Percentiles rank a stretch among this genome's conserved stretches.
Conservation (phyloP, 1,140 invertebrate species). For the Drosophila truncata region DNA sequence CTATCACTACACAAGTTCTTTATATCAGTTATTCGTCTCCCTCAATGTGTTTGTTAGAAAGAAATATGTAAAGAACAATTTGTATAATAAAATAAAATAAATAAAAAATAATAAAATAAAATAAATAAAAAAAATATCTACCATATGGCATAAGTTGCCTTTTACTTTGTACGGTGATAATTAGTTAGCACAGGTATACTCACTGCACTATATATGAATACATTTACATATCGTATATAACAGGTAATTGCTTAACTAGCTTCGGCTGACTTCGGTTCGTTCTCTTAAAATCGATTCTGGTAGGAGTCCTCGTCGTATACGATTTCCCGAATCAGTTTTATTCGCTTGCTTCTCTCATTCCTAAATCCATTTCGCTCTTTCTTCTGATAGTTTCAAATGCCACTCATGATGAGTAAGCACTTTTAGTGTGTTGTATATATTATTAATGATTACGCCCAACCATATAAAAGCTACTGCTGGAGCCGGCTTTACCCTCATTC, state of each 20-base stretch:
- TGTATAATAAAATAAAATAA: too few species aligned
- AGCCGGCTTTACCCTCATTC: constrained; percentile 1
- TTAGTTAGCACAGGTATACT: neutral
- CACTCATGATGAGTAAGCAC: constrained; percentile 19
- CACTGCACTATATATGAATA: too few species aligned
- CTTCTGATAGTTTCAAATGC: constrained; percentile 21
- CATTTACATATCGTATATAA: too few species aligned
- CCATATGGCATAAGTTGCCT: too few species aligned
- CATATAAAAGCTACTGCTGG: constrained; percentile 5
- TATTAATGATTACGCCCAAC: neutral
- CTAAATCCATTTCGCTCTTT: neutral
- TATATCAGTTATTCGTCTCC: too few species aligned
- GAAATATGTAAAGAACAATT: too few species aligned
- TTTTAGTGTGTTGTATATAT: constrained; percentile 1
- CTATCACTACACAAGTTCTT: too few species aligned
- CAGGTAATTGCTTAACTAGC: too few species aligned
- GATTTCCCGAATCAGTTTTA: constrained; percentile 4
- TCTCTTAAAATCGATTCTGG: neutral
- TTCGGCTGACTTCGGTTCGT: neutral
- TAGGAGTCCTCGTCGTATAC: constrained; percentile 2
- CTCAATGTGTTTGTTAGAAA: too few species aligned
- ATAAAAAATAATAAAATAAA: too few species aligned
- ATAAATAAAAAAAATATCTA: too few species aligned
- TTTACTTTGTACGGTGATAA: neutral
- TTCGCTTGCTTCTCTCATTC: neutral